phyloP scores from a whole-genome alignment of 35 echinoderm and acorn worm genomes.

The Apostichopus californicus region DNA sequence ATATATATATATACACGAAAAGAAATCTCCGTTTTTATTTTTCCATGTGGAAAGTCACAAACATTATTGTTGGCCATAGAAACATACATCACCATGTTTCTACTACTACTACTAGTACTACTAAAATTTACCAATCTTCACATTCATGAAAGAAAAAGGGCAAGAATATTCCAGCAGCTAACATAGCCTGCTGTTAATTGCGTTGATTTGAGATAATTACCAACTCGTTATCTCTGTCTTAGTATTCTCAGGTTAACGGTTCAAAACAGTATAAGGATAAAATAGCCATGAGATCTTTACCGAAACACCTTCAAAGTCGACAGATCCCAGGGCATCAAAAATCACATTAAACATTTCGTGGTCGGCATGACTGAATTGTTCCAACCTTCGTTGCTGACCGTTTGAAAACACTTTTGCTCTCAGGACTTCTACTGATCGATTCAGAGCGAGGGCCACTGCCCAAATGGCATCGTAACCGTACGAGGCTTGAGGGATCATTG shows the following conservation, averaged over 20 bases:
- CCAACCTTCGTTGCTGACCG: background rate
- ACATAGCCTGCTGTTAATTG: no score
- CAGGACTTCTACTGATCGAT: background rate
- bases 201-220: no score
- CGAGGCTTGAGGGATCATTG: slow-evolving; percentile 35
- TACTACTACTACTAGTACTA: no score
- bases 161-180: no score
- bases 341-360: slow-evolving; percentile 41
- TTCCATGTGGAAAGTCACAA: no score
- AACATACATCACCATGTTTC: no score
- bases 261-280: no score
- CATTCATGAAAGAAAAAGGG: no score
- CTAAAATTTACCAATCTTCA: no score
- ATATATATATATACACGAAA: no score
- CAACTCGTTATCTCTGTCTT: background rate
- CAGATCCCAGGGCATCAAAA: slow-evolving; percentile 15
- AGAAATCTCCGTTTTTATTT: no score
- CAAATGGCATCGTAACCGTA: slow-evolving; percentile 85
- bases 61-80: no score
- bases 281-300: slow-evolving; percentile 24
- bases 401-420: background rate
- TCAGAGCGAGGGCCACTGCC: slow-evolving; percentile 72
- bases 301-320: slow-evolving; percentile 63
- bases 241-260: background rate
- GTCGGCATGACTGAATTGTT: slow-evolving; percentile 67